These are phyloP conservation scores for Diaprepes abbreviatus DNA, from an alignment of 2,888 invertebrate genomes.

Conservation along the genomic window DNA sequence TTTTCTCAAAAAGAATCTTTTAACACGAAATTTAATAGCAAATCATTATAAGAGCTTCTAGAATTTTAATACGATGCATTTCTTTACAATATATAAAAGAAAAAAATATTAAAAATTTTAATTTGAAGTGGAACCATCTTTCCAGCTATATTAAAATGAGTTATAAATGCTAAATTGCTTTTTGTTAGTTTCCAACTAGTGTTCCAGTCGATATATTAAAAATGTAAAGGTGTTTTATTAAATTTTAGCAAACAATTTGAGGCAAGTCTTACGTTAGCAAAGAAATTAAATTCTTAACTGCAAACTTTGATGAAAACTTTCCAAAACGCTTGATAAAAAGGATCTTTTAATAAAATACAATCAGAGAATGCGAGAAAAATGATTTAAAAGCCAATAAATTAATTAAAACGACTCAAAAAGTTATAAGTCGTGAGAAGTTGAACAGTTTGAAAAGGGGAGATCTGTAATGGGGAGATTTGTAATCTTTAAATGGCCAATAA, in stretches of 20 bases:
- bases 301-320: not conserved
- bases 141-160: too few relatives aligned
- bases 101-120: too few relatives aligned
- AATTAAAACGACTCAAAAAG: not conserved
- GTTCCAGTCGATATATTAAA: too few relatives aligned
- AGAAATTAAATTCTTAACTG: conserved; percentile 3
- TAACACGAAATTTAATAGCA: too few relatives aligned
- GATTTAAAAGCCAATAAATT: not conserved
- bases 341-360: not conserved
- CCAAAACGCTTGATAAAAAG: not conserved
- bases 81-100: too few relatives aligned
- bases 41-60: too few relatives aligned
- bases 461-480: not conserved
- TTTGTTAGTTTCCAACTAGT: too few relatives aligned
- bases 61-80: too few relatives aligned
- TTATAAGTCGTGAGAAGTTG: conserved; percentile 1
- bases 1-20: too few relatives aligned
- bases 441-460: not conserved
- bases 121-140: too few relatives aligned
- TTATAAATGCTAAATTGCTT: too few relatives aligned
- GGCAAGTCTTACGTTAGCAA: not conserved
- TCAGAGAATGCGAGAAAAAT: not conserved
- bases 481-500: not conserved
- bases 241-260: not conserved
- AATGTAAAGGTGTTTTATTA: too few relatives aligned